Evolutionary conservation across 2,797 vertebrate species (phyloP).

Genomic region (Xenopus petersii): DNA sequence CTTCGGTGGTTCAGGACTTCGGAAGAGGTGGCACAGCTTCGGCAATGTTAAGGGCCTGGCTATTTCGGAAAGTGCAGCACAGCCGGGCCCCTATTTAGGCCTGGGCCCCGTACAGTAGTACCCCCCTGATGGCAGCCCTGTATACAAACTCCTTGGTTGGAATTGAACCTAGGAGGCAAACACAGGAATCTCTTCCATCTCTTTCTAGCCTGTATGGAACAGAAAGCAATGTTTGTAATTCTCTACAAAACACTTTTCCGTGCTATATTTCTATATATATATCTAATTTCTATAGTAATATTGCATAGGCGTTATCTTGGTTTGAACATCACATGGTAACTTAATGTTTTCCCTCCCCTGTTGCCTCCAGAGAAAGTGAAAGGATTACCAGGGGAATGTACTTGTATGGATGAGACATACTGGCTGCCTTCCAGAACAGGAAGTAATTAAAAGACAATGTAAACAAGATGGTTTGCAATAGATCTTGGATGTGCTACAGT

Average conservation of each 20-base stretch:
- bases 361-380: not conserved
- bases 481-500: not conserved
- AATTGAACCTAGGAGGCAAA: no score
- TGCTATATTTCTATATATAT: not conserved
- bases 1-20: no score
- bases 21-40: no score
- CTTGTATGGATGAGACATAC: not conserved
- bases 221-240: not conserved
- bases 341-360: not conserved
- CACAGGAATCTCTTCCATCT: not conserved
- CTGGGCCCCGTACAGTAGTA: no score
- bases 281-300: not conserved
- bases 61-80: no score
- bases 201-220: not conserved
- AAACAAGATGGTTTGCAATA: constrained; percentile 2
- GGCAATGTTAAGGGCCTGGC: no score
- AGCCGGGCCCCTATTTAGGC: no score
- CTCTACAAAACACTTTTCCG: not conserved
- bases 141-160: no score
- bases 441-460: constrained; percentile 10
- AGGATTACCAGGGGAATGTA: constrained; percentile 3
- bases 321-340: no score
- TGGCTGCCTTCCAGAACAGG: constrained; percentile 6
- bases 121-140: no score
- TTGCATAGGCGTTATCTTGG: not conserved